phyloP scores from a whole-genome alignment of 2,888 invertebrate species.

The Lamproptera curius region DNA sequence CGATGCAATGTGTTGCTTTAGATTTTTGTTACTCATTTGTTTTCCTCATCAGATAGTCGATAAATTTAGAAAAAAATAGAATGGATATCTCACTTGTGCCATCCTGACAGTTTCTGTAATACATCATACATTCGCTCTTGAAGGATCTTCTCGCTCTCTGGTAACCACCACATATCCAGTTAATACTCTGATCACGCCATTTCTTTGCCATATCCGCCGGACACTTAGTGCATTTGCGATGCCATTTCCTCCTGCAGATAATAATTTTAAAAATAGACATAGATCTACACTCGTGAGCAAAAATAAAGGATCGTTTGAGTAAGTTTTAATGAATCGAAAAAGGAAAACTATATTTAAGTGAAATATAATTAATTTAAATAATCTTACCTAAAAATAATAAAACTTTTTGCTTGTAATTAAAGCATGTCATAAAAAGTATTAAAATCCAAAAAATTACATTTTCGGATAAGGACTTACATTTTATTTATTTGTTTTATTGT shows the following conservation, averaged over 20 bases:
- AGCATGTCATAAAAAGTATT: background rate
- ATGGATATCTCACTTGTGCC: slow-evolving; percentile 54
- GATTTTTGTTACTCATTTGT: background rate
- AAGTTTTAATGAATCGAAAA: no score
- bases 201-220: slow-evolving; percentile 49
- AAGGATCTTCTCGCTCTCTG: slow-evolving; percentile 59
- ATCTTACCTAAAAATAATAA: no score
- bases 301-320: no score
- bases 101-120: slow-evolving; percentile 65
- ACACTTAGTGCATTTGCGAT: slow-evolving; percentile 54
- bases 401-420: no score
- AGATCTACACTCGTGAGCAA: no score
- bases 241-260: slow-evolving; percentile 67
- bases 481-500: no score
- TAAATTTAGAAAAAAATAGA: no score
- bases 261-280: no score
- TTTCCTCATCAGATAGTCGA: no score
- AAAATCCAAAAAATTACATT: background rate
- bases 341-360: no score
- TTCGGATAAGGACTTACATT: no score
- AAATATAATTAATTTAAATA: no score
- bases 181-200: slow-evolving; percentile 50
- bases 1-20: background rate
- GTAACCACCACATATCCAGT: slow-evolving; percentile 66
- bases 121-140: slow-evolving; percentile 67